Evolutionary conservation across 2,113 vertebrate species (phyloP), one percentile per base, ranked within the genome.

Genomic region (Tympanuchus pallidicinctus): DNA sequence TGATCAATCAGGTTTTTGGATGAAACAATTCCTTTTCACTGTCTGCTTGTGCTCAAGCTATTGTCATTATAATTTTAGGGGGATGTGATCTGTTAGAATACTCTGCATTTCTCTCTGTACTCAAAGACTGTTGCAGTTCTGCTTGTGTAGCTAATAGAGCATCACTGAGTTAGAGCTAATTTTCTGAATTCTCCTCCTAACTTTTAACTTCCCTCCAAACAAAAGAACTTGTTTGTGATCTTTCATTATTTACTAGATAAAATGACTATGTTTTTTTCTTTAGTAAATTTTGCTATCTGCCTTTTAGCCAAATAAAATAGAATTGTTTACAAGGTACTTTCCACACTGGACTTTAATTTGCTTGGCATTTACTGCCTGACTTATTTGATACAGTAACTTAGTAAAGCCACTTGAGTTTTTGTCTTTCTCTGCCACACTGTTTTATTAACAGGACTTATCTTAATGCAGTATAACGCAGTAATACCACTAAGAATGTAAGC

Each of bases 401-500:
- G 45, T 63, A 63, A 82, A 79, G 19, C 15, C 15, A 5, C 48
- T 57, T 67, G 70, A 8, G 47, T 89, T 86, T 25, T 47, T n/a
- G 0, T 47, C 10, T 69, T 92, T 82, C 24, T 91, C 17, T 92
- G n/a, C 27, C 3, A 2, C 50, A 45, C 3, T 76, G 21, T 82
- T 94, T 89, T 87, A 22, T 77, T 92, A 88, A 56, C 43, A 71
- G 57, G 69, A 34, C 7, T 75, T 66, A 72, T 13, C 56, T 72
- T 92, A 91, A 45, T 47, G 56, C 45, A 85, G 13, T 1, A 0
- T 50, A 90, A 47, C 22, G 82, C 54, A 1, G 63, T 48, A 73
- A 25, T 24, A 89, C 30, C 15, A 9, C 19, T 32, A 63, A 71
- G 54, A 76, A 64, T 11, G 22, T 40, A 21, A 63, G 72, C 11